Conservation (phyloP, 2,888 invertebrate species). For the Galeopsomyia nigrocyanea region DNA sequence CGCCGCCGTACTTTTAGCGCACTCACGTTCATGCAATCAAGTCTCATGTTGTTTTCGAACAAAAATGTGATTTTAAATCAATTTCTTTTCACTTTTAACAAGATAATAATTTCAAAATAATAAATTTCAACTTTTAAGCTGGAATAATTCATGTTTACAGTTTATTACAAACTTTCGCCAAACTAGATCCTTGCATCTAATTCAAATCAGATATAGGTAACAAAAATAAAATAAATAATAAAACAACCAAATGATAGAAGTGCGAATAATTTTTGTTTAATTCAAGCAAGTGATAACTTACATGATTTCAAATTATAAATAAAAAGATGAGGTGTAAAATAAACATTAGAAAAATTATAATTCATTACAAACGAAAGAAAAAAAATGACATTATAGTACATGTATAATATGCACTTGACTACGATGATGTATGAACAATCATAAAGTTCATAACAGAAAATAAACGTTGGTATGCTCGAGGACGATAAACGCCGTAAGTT, state of each 20-base stretch:
- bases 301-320: conserved; percentile 32
- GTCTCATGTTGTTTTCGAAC: no score
- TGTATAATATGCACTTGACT: neutral
- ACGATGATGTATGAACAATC: neutral
- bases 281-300: conserved; percentile 39
- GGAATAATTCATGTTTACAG: no score
- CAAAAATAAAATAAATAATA: conserved; percentile 17
- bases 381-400: conserved; percentile 1
- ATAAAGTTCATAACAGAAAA: conserved; percentile 6
- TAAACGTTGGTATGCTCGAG: neutral
- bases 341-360: conserved; percentile 21
- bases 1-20: no score
- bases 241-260: conserved; percentile 10
- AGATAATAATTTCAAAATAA: no score
- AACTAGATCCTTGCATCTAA: conserved; percentile 19
- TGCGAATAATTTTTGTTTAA: conserved; percentile 36
- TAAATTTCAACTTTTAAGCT: no score
- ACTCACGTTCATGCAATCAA: no score
- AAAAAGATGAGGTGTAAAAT: conserved; percentile 32
- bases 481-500: neutral
- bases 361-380: conserved; percentile 14
- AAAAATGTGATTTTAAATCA: no score
- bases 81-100: no score
- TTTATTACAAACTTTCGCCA: neutral
- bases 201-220: conserved; percentile 25